Evolutionary conservation across 2,888 invertebrate genomes (phyloP), one percentile per base, ranked within the genome.

Genomic region (Leistus spinibarbis): DNA sequence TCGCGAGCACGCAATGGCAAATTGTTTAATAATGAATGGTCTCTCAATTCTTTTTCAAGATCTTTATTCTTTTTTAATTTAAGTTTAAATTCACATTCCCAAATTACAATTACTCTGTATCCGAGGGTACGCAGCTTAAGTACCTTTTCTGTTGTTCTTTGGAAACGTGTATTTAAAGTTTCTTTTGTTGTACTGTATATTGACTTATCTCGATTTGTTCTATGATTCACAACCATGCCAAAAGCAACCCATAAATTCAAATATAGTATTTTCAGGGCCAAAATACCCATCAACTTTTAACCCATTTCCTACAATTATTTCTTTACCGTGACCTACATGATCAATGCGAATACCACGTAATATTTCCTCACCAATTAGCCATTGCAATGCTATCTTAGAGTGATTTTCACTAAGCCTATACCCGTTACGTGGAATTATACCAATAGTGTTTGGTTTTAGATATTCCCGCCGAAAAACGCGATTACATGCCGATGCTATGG

Each of bases 401-500:
- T 72, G 27, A 20, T 65, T 66, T 17, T 72, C 9, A 16, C 23
- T 1, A 64, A 4, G n/a, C n/a, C n/a, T n/a, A n/a, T n/a, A n/a
- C n/a, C n/a, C n/a, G n/a, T n/a, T n/a, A n/a, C n/a, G n/a, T n/a
- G n/a, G n/a, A n/a, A n/a, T n/a, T n/a, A n/a, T n/a, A n/a, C n/a
- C n/a, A n/a, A n/a, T n/a, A n/a, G n/a, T n/a, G n/a, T n/a, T n/a
- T n/a, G n/a, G n/a, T n/a, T n/a, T n/a, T n/a, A n/a, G n/a, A n/a
- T n/a, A n/a, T n/a, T n/a, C n/a, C n/a, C n/a, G n/a, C n/a, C n/a
- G n/a, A n/a, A n/a, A n/a, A n/a, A n/a, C 76, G 23, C 73, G 69
- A 70, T 79, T 81, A 68, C 81, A 83, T 2, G 81, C 80, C 1
- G 77, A 77, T 1, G 79, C 78, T 10, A 79, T 77, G 0, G 82